phyloP scores from a whole-genome alignment of 2,113 vertebrate species.

The Oreamnos americanus region DNA sequence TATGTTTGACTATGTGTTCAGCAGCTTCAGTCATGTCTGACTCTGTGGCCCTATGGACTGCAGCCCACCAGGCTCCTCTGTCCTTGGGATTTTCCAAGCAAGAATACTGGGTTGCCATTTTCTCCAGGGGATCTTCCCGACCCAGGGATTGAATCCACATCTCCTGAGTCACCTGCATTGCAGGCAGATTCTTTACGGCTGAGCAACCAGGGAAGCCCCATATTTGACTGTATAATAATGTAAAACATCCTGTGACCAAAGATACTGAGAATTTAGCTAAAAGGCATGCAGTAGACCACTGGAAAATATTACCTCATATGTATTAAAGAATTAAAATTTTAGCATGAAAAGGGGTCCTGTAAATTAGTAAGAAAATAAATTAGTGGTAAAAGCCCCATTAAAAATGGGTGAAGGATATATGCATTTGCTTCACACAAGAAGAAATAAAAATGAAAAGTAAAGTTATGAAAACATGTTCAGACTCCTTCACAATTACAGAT shows the following conservation, averaged over 20 bases:
- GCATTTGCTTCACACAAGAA: background rate
- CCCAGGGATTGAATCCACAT: background rate
- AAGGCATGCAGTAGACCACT: background rate
- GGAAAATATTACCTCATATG: background rate
- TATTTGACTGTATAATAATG: background rate
- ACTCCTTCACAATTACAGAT: background rate
- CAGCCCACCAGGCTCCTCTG: background rate
- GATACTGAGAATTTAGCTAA: background rate
- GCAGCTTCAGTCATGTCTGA: background rate
- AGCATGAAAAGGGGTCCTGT: background rate
- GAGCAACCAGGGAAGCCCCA: background rate
- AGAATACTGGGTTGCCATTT: background rate
- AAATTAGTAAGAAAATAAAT: background rate
- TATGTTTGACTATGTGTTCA: background rate
- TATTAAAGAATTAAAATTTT: background rate
- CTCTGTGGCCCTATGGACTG: background rate
- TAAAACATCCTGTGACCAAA: background rate
- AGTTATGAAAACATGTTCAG: background rate
- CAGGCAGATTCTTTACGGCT: background rate
- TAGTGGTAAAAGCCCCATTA: background rate
- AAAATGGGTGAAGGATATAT: background rate
- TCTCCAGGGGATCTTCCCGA: background rate
- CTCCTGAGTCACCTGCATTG: background rate
- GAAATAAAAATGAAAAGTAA: background rate
- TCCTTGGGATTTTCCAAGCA: background rate